These are phyloP conservation scores for Nyctereutes procyonoides DNA, from an alignment of 2,113 vertebrate genomes.

Conservation along the genomic window DNA sequence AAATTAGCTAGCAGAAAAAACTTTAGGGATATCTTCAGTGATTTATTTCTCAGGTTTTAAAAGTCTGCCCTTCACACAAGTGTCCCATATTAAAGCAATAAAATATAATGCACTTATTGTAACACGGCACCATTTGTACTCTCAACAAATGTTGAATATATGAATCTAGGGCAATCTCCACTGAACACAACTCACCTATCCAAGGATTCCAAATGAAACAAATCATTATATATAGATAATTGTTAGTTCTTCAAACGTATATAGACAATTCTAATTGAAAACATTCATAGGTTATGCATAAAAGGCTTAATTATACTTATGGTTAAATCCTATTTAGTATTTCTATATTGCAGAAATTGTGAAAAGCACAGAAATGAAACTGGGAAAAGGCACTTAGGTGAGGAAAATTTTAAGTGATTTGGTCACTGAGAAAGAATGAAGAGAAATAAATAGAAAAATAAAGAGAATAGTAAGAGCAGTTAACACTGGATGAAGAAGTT, in stretches of 20 bases:
- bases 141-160: neutral
- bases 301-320: neutral
- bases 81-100: neutral
- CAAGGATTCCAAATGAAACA: neutral
- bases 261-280: neutral
- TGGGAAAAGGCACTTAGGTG: neutral
- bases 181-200: neutral
- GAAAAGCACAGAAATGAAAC: neutral
- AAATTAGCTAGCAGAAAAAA: neutral
- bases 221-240: neutral
- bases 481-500: neutral
- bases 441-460: neutral
- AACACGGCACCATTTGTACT: neutral
- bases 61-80: neutral
- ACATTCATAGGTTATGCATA: neutral
- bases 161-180: neutral
- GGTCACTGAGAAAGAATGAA: neutral
- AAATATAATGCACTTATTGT: neutral
- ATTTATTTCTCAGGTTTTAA: constrained; percentile 48
- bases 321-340: neutral
- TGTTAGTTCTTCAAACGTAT: neutral
- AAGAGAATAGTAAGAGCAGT: neutral
- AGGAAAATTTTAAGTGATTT: neutral
- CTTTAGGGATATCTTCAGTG: neutral
- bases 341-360: neutral